Conservation (phyloP, 2,888 invertebrate genomes). For the Ptycholaimellus sp. region DNA sequence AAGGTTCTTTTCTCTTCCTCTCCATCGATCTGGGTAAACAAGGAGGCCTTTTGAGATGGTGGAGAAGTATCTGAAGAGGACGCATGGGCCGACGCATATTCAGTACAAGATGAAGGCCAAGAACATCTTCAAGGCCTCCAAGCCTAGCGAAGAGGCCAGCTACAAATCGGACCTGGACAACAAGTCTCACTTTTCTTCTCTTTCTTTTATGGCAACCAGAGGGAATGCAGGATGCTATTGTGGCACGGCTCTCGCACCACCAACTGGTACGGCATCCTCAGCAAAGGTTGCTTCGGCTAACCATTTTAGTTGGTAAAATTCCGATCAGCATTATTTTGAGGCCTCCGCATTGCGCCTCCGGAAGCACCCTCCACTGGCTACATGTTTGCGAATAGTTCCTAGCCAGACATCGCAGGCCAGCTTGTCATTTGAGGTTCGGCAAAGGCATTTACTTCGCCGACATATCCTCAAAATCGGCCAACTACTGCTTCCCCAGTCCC, state of each 20-base stretch:
- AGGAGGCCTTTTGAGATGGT: conserved; percentile 25
- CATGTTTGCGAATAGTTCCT: no score
- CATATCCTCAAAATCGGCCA: conserved; percentile 33
- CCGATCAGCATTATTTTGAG: no score
- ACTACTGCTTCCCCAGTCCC: conserved; percentile 30
- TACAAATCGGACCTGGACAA: conserved; percentile 28
- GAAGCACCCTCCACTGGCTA: conserved; percentile 34
- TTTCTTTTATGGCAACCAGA: background rate
- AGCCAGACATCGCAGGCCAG: no score
- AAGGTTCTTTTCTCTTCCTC: conserved; percentile 20
- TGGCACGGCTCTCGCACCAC: conserved; percentile 34
- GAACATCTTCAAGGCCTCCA: conserved; percentile 27
- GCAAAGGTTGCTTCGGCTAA: no score
- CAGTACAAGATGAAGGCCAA: conserved; percentile 29
- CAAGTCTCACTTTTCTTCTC: conserved; percentile 18
- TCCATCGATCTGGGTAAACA: no score
- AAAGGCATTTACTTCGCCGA: conserved; percentile 36
- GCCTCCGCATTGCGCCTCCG: conserved; percentile 33
- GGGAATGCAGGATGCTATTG: conserved; percentile 25
- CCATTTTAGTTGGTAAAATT: no score
- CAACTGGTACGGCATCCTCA: conserved; percentile 33
- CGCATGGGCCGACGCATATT: conserved; percentile 32
- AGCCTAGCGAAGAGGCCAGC: conserved; percentile 23
- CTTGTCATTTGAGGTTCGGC: no score
- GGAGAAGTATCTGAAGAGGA: conserved; percentile 28